These are phyloP conservation scores for Dicyrtoma fusca DNA, from an alignment of 2,888 invertebrate genomes.

Conservation along the genomic window DNA sequence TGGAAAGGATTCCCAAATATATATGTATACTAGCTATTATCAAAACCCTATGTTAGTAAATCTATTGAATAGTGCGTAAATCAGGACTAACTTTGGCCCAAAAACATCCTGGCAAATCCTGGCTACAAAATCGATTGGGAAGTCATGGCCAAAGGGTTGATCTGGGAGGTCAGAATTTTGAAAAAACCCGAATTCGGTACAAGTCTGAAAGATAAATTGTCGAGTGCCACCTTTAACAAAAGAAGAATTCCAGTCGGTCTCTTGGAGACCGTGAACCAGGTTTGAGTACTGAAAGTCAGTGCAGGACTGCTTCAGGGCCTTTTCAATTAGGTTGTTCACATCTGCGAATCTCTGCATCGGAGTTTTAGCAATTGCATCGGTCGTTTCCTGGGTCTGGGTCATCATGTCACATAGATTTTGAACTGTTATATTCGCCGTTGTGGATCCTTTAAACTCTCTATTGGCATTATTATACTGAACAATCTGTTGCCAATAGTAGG, in stretches of 20 bases:
- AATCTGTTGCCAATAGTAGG: too few species aligned
- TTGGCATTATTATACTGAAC: conserved; percentile 96
- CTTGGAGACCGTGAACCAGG: conserved; percentile 71
- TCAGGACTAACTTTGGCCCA: conserved; percentile 62
- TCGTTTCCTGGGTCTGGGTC: conserved; percentile 59
- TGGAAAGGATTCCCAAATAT: not conserved
- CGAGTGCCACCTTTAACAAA: conserved; percentile 69
- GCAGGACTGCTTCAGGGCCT: conserved; percentile 72
- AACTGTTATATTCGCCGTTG: conserved; percentile 74
- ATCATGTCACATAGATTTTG: conserved; percentile 79
- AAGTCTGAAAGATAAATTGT: conserved; percentile 65
- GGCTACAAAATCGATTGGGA: conserved; percentile 76
- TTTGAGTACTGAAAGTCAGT: conserved; percentile 80
- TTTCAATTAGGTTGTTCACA: conserved; percentile 73
- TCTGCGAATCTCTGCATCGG: conserved; percentile 72
- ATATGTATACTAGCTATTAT: not conserved
- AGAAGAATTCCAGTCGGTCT: conserved; percentile 69
- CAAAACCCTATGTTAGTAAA: conserved; percentile 43
- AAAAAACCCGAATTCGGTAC: conserved; percentile 94
- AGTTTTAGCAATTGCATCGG: conserved; percentile 62
- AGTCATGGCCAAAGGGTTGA: conserved; percentile 74
- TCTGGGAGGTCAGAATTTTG: conserved; percentile 73
- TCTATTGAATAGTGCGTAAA: too few species aligned
- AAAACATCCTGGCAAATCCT: conserved; percentile 83
- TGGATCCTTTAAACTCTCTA: conserved; percentile 67